Percentiles rank a stretch among this genome's conserved stretches.
Conservation (phyloP, 2,113 vertebrate species). For the Hypomesus transpacificus region DNA sequence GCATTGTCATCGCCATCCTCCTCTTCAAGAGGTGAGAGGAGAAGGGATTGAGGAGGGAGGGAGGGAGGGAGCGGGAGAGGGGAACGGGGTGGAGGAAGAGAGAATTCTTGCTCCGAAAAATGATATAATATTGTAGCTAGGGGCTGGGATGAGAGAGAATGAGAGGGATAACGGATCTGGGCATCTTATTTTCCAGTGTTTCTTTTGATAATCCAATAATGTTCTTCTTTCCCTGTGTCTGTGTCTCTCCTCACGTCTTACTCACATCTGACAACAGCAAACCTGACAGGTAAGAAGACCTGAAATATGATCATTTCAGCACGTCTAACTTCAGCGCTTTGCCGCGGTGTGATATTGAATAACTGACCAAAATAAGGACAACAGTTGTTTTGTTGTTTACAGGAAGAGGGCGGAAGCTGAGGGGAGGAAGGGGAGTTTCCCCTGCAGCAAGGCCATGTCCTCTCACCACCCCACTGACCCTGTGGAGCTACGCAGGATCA, state of each 20-base stretch:
- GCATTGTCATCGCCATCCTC: conserved; percentile 98
- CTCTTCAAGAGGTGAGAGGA: conserved; percentile 93
- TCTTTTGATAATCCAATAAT: background rate
- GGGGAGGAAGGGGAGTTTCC: conserved; percentile 94
- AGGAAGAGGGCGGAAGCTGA: conserved; percentile 97
- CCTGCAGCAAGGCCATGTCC: conserved; percentile 92
- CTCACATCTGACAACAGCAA: conserved; percentile 87
- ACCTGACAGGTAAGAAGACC: conserved; percentile 90
- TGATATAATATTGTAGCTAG: no score
- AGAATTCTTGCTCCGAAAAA: background rate
- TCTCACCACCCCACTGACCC: conserved; percentile 97
- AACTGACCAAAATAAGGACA: background rate
- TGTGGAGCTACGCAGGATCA: conserved; percentile 94
- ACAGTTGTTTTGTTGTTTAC: conserved; percentile 26
- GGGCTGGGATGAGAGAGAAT: no score
- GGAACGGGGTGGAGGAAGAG: no score
- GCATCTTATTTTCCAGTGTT: background rate
- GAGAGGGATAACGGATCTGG: background rate
- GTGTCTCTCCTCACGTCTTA: conserved; percentile 66
- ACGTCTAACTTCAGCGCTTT: no score
- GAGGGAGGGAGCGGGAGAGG: no score
- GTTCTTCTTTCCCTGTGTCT: conserved; percentile 32
- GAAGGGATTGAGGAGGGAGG: background rate
- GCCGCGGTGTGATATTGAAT: background rate
- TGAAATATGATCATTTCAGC: no score